Evolutionary conservation across 2,797 vertebrate species (phyloP).

Genomic region (Distichodus sexfasciatus): DNA sequence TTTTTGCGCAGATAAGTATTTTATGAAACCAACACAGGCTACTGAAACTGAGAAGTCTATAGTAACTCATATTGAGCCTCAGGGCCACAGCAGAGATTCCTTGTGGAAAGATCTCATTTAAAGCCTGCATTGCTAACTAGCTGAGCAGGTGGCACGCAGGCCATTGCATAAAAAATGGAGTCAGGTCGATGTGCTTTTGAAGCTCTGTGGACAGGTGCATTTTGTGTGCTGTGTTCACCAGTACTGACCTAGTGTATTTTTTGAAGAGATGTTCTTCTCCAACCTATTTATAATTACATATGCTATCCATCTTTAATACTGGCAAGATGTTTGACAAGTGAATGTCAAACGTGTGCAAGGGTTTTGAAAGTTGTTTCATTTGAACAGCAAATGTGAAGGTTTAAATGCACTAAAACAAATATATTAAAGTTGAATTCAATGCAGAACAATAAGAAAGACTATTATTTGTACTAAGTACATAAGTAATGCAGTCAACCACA

Average conservation of each 20-base stretch:
- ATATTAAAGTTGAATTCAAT: no score
- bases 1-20: not conserved
- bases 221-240: conserved; percentile 35
- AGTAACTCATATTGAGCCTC: not conserved
- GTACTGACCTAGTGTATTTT: conserved; percentile 22
- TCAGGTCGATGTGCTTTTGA: conserved; percentile 36
- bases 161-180: conserved; percentile 35
- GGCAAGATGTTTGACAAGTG: not conserved
- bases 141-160: conserved; percentile 53
- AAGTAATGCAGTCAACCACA: no score
- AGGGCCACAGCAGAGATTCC: conserved; percentile 42
- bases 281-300: conserved; percentile 40
- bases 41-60: not conserved
- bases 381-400: not conserved
- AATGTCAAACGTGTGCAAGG: not conserved
- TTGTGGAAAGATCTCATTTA: conserved; percentile 47
- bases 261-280: conserved; percentile 23
- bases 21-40: not conserved
- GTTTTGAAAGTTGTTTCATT: not conserved
- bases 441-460: no score
- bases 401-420: no score
- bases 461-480: no score
- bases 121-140: conserved; percentile 38
- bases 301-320: not conserved
- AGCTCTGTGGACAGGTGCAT: conserved; percentile 53